Evolutionary conservation across 2,888 invertebrate species (phyloP).

Genomic region (Gisinianus flammeolus): DNA sequence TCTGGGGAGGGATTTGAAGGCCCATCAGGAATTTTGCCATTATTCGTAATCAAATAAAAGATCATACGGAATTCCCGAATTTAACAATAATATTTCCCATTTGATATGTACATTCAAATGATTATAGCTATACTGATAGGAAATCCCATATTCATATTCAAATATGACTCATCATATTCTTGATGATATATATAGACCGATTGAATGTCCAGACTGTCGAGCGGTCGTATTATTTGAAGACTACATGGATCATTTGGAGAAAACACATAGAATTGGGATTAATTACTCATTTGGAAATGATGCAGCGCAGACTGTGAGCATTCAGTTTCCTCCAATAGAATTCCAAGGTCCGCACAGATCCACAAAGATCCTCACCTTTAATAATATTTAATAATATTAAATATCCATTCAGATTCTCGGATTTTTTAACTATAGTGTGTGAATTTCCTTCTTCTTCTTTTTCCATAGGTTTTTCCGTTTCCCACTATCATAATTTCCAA

Average conservation of each 20-base stretch:
- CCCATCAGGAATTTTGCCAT: slow-evolving; percentile 12
- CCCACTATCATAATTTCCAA: slow-evolving; percentile 34
- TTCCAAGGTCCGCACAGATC: not conserved
- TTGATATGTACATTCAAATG: not conserved
- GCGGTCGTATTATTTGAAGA: slow-evolving; percentile 5
- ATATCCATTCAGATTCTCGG: not conserved
- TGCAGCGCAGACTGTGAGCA: not conserved
- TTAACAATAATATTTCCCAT: not conserved
- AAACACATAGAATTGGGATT: slow-evolving; percentile 3
- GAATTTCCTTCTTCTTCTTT: not conserved
- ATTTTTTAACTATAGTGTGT: not conserved
- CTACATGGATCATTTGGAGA: slow-evolving; percentile 17
- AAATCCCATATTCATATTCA: not conserved
- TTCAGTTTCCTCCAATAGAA: slow-evolving; percentile 26
- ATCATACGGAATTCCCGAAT: too few species aligned
- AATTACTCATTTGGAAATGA: not conserved
- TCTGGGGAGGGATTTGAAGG: slow-evolving; percentile 20
- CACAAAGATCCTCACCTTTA: too few species aligned
- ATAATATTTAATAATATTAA: too few species aligned
- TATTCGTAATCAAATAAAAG: slow-evolving; percentile 5
- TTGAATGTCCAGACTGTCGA: slow-evolving; percentile 21
- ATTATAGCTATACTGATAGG: not conserved
- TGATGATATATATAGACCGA: not conserved
- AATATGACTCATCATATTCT: not conserved
- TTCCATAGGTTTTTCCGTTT: slow-evolving; percentile 8